Evolutionary conservation across 2,888 invertebrate genomes (phyloP), one percentile per base, ranked within the genome.

Genomic region (Catonia carolina): DNA sequence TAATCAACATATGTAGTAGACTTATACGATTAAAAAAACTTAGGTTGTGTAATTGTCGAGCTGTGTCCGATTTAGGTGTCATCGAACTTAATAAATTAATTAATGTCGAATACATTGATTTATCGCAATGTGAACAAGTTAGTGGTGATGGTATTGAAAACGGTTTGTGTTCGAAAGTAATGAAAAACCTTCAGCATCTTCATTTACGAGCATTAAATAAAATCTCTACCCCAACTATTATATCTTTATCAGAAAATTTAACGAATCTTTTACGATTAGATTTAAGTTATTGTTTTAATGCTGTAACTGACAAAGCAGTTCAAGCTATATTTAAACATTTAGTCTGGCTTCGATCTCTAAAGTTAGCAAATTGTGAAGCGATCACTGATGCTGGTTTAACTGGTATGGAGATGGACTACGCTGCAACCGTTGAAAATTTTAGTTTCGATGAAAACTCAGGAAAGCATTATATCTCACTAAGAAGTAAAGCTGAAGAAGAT

Each of bases 331-430:
- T 85, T 59, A 78, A 80, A 64, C 77, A 83, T 64, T 77, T 85
- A 65, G 69, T 77, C 14, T 71, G 75, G 62, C 72, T 88, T 39
- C 75, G 79, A 37, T 77, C 73, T 18, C 74, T 88, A 42, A 79
- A 79, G 57, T 70, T 88, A 58, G 81, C 82, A 63, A 80, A 81
- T 66, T 87, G 86, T 71, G 78, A 79, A 63, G 78, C 79, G 68
- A 77, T 84, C 31, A 83, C 84, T 8, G 86, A 88, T 72, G 79
- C 78, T 27, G 86, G 86, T 1, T 71, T 88, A 14, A 84, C 86
- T 15, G 84, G 84, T 22, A 82, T 83, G 77, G 77, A 77, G 8
- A 27, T 27, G 27, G 27, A 27, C 8, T 6, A 6, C 8, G 27
- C 27, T 27, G 8, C 4, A 27, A 4, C 4, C 4, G 8, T 27